Evolutionary conservation across 2,888 invertebrate species (phyloP).

Genomic region (Apocheima hispidaria): DNA sequence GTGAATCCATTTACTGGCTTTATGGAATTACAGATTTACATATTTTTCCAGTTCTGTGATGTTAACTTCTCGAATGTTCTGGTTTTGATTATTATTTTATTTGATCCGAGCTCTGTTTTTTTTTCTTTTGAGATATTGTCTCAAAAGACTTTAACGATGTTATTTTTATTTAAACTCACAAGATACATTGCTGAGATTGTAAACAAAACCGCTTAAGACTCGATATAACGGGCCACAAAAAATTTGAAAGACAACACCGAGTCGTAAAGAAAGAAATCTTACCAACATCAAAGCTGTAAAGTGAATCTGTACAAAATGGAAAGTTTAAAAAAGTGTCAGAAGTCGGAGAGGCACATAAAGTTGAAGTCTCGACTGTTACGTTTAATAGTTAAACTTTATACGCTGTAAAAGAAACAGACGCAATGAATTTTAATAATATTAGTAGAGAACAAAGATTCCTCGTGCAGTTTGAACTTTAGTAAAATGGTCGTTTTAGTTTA

Average conservation of each 20-base stretch:
- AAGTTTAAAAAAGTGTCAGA: constrained; percentile 34
- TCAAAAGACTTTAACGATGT: not conserved
- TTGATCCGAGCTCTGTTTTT: not conserved
- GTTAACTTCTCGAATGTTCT: constrained; percentile 21
- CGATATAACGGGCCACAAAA: constrained; percentile 18
- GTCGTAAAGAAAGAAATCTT: constrained; percentile 33
- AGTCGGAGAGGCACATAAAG: constrained; percentile 28
- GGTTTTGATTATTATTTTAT: constrained; percentile 22
- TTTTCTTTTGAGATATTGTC: not conserved
- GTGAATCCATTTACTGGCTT: constrained; percentile 55
- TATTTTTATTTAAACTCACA: not conserved
- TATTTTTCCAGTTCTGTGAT: constrained; percentile 28
- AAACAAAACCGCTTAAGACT: constrained; percentile 19
- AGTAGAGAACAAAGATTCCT: constrained; percentile 33
- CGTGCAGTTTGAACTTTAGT: constrained; percentile 20
- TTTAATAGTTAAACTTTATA: constrained; percentile 54
- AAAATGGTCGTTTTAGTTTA: constrained; percentile 10
- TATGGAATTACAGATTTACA: constrained; percentile 23
- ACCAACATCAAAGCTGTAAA: constrained; percentile 34
- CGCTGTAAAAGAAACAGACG: constrained; percentile 53
- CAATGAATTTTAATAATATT: constrained; percentile 53
- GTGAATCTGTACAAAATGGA: constrained; percentile 33
- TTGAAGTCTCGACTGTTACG: constrained; percentile 26
- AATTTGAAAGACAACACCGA: constrained; percentile 28
- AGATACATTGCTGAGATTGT: constrained; percentile 16